Conservation (phyloP, 2,888 invertebrate genomes). For the Sabatieria punctata region DNA sequence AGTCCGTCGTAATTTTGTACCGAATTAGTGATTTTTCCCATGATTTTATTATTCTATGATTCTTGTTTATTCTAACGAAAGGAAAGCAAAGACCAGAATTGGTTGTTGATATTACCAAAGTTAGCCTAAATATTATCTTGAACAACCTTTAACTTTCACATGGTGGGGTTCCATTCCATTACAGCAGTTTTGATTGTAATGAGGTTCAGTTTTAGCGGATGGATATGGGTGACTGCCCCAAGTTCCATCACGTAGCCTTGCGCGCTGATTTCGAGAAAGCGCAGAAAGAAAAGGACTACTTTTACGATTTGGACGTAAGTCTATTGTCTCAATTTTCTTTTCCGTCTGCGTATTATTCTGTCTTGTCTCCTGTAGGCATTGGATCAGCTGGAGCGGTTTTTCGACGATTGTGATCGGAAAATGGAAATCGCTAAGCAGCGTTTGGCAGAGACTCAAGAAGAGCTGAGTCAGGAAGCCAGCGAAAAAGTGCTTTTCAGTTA, state of each 20-base stretch:
- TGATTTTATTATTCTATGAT: too few species aligned
- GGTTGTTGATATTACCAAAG: too few species aligned
- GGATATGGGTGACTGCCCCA: constrained; percentile 97
- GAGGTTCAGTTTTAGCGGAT: constrained; percentile 90
- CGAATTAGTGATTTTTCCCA: too few species aligned
- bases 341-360: too few species aligned
- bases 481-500: constrained; percentile 44
- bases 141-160: too few species aligned
- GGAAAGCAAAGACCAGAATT: too few species aligned
- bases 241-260: constrained; percentile 94
- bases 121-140: too few species aligned
- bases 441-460: constrained; percentile 89
- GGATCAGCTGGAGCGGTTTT: constrained; percentile 88
- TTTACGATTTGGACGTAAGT: constrained; percentile 94
- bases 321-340: too few species aligned
- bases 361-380: constrained; percentile 54
- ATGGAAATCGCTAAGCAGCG: constrained; percentile 85
- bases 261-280: constrained; percentile 95
- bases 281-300: constrained; percentile 85
- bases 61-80: too few species aligned
- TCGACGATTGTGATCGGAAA: constrained; percentile 86
- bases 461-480: constrained; percentile 82
- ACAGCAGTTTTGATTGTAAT: too few species aligned
- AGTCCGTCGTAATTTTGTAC: too few species aligned
- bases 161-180: too few species aligned